Conservation (phyloP, 2,888 invertebrate genomes). For the Clepsis dumicolana region DNA sequence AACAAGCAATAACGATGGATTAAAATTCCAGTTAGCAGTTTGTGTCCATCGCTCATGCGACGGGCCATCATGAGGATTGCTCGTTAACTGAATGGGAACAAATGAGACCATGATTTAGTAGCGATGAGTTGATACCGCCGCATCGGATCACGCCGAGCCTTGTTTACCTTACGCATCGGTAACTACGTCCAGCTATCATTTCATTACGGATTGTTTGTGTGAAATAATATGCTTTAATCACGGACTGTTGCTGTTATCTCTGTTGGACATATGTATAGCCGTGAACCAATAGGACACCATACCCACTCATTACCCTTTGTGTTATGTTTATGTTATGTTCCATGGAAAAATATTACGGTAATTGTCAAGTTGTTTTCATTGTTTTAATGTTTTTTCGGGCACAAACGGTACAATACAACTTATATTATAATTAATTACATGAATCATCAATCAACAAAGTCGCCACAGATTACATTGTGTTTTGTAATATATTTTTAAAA, state of each 20-base stretch:
- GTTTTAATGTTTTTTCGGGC: too few species aligned
- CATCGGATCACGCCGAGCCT: slow-evolving; percentile 59
- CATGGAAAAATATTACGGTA: too few species aligned
- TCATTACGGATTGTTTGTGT: slow-evolving; percentile 48
- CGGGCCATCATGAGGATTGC: slow-evolving; percentile 68
- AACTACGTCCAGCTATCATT: slow-evolving; percentile 52
- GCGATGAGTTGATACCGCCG: slow-evolving; percentile 58
- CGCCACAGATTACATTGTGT: too few species aligned
- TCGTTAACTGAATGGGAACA: slow-evolving; percentile 76
- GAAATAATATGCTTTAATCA: slow-evolving; percentile 44
- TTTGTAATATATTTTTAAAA: not conserved
- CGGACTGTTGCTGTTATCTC: slow-evolving; percentile 35
- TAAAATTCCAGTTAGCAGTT: slow-evolving; percentile 65
- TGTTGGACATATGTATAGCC: too few species aligned
- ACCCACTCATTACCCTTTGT: not conserved
- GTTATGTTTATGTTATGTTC: too few species aligned
- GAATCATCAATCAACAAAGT: too few species aligned
- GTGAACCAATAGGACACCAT: too few species aligned
- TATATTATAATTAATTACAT: too few species aligned
- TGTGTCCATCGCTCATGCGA: slow-evolving; percentile 57
- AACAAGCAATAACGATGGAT: slow-evolving; percentile 50
- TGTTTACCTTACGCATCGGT: slow-evolving; percentile 71
- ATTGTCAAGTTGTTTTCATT: too few species aligned
- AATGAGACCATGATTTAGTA: slow-evolving; percentile 78
- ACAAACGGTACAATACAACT: too few species aligned